A percentile compares a stretch with the other conserved stretches of the same genome.
These are phyloP conservation scores for Eilema caniola DNA, from an alignment of 2,888 invertebrate genomes.

Conservation along the genomic window DNA sequence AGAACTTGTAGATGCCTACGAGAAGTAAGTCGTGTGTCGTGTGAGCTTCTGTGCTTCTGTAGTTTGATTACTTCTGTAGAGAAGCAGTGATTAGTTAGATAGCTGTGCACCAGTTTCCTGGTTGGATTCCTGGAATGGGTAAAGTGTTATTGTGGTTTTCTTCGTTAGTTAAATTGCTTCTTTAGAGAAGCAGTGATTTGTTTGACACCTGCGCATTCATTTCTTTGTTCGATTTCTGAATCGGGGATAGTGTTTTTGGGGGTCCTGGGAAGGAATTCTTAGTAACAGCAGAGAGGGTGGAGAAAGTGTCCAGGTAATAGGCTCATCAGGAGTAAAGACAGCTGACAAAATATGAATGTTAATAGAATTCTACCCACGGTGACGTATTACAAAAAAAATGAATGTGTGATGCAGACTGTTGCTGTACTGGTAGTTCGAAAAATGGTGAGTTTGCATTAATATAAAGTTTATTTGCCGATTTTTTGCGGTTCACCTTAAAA, in stretches of 20 bases:
- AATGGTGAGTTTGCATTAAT: constrained; percentile 12
- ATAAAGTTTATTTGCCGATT: constrained; percentile 26
- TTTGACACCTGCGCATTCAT: background rate
- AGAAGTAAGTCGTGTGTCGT: constrained; percentile 77
- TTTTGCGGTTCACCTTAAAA: too few relatives aligned
- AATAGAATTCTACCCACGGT: background rate
- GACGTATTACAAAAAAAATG: background rate
- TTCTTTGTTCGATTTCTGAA: background rate
- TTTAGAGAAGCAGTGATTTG: background rate
- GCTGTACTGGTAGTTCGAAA: background rate
- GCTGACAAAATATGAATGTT: background rate
- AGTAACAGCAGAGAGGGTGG: background rate
- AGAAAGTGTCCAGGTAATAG: background rate
- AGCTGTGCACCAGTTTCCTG: background rate
- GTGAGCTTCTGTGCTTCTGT: constrained; percentile 25
- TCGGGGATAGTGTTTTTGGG: background rate
- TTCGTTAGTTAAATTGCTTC: background rate
- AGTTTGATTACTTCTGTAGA: background rate
- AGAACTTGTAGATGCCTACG: constrained; percentile 90
- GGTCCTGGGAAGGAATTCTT: background rate
- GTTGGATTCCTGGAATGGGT: background rate
- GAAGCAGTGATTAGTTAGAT: background rate
- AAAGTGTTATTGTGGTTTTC: background rate
- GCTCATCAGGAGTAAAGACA: background rate
- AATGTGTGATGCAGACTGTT: background rate